Percentiles rank a stretch among this genome's conserved stretches.
Evolutionary conservation across 2,888 invertebrate genomes (phyloP).

Genomic region (Drepanosiphum platanoidis): DNA sequence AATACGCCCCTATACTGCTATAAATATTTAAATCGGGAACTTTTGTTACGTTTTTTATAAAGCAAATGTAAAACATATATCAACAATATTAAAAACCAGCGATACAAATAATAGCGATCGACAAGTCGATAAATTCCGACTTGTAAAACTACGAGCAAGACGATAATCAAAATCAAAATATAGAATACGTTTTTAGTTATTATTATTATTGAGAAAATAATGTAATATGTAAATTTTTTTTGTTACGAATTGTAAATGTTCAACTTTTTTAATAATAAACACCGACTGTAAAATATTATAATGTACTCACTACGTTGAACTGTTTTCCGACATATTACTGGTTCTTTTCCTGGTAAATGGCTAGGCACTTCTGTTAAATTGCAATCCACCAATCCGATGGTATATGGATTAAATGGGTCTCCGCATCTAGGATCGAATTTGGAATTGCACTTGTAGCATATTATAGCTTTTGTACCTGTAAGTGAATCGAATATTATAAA

Average conservation of each 20-base stretch:
- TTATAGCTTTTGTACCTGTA: conserved; percentile 63
- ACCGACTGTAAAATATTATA: background rate
- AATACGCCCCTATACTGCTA: no score
- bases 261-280: background rate
- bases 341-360: conserved; percentile 73
- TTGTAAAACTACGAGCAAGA: no score
- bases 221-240: background rate
- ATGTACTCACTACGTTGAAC: conserved; percentile 77
- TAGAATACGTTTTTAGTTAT: no score
- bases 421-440: conserved; percentile 89
- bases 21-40: no score
- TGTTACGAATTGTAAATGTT: background rate
- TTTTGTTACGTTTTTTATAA: no score
- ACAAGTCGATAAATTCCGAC: no score
- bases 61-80: no score
- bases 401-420: conserved; percentile 86
- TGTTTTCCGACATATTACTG: conserved; percentile 84
- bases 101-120: no score
- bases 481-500: no score
- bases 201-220: no score
- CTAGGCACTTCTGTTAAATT: conserved; percentile 78
- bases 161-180: no score
- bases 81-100: no score
- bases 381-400: conserved; percentile 86
- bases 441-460: conserved; percentile 93